Conservation (phyloP, 1,140 invertebrate genomes). For the Pomacea maculata region DNA sequence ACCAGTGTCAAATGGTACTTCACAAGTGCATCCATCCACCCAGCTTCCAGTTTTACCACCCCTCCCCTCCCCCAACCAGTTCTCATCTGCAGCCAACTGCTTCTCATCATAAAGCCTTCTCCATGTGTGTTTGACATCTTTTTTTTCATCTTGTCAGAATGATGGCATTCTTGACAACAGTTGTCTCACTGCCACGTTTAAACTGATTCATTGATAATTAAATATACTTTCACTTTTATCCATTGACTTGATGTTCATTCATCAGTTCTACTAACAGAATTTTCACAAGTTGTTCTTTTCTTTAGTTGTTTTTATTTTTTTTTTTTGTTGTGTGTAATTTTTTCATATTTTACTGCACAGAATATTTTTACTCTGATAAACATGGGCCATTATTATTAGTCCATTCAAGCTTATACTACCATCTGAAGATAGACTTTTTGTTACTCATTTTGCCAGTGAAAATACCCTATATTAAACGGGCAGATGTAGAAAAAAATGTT, state of each 20-base stretch:
- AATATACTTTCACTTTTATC: too few relatives aligned
- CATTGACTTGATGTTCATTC: too few relatives aligned
- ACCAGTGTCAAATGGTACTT: neutral
- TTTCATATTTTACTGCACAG: too few relatives aligned
- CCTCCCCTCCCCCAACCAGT: neutral
- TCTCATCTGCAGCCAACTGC: neutral
- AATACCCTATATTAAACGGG: neutral
- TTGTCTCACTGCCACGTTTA: too few relatives aligned
- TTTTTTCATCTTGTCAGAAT: neutral
- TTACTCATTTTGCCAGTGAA: neutral
- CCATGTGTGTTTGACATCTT: neutral
- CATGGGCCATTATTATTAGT: too few relatives aligned
- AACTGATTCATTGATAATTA: too few relatives aligned
- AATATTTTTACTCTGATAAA: too few relatives aligned
- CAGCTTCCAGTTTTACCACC: neutral
- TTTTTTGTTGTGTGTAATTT: too few relatives aligned
- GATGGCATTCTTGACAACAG: neutral
- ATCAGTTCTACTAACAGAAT: too few relatives aligned
- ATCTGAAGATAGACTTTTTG: neutral
- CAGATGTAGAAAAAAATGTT: neutral
- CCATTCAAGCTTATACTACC: neutral
- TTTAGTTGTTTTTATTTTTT: too few relatives aligned
- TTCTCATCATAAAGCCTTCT: neutral
- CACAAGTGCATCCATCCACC: neutral
- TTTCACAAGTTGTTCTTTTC: too few relatives aligned